Evolutionary conservation across 35 echinoderm and acorn worm genomes (phyloP).

Genomic region (Chiridota heheva): DNA sequence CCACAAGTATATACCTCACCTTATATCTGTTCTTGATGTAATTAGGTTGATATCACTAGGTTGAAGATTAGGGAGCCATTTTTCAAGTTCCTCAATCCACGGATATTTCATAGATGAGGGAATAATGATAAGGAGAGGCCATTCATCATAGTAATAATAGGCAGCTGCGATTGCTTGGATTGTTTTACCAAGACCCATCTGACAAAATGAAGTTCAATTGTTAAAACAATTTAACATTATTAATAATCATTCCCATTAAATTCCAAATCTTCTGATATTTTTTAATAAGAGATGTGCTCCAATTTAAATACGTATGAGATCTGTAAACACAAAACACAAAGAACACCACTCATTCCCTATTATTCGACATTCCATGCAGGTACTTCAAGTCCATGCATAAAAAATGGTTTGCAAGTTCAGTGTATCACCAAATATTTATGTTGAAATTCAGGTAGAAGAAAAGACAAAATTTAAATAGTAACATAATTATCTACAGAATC

Average conservation of each 20-base stretch:
- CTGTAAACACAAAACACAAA: neutral
- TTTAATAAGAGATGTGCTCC: neutral
- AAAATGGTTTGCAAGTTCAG: no score
- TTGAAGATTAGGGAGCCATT: slow-evolving; percentile 75
- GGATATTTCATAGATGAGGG: slow-evolving; percentile 76
- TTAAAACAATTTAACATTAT: neutral
- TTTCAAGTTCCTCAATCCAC: slow-evolving; percentile 83
- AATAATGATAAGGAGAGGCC: slow-evolving; percentile 75
- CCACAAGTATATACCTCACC: slow-evolving; percentile 38
- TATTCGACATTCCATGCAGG: neutral
- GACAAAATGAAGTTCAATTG: neutral
- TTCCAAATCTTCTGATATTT: neutral
- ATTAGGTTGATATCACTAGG: slow-evolving; percentile 78
- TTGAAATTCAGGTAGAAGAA: no score
- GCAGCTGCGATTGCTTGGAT: slow-evolving; percentile 71
- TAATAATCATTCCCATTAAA: neutral
- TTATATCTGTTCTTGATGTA: slow-evolving; percentile 55
- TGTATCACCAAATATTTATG: no score
- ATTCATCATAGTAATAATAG: slow-evolving; percentile 73
- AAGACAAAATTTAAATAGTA: no score
- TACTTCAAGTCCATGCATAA: neutral
- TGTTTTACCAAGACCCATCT: slow-evolving; percentile 86
- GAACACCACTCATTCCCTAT: neutral
- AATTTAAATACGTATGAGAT: neutral
- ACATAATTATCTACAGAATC: no score